Percentiles rank a stretch among this genome's conserved stretches.
Evolutionary conservation across 2,797 vertebrate species (phyloP).

Genomic region (Trichosurus vulpecula): DNA sequence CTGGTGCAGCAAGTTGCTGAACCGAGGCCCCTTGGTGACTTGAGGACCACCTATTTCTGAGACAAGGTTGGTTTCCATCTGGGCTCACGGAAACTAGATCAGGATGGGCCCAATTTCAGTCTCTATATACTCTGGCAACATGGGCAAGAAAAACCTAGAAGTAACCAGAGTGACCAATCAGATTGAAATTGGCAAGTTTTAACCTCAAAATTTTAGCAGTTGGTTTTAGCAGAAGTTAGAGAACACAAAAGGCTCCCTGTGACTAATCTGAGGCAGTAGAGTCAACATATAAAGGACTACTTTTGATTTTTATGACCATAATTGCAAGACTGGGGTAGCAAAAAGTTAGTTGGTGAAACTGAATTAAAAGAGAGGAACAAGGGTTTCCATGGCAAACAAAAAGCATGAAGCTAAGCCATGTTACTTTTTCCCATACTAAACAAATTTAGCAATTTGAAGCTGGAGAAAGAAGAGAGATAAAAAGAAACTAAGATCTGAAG

Average conservation of each 20-base stretch:
- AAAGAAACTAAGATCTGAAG: not conserved
- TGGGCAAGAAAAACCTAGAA: not conserved
- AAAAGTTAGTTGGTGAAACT: not conserved
- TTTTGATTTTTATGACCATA: not conserved
- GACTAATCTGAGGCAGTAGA: not conserved
- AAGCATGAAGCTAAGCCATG: not conserved
- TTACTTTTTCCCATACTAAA: not conserved
- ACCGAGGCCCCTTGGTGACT: not conserved
- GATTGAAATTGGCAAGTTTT: slow-evolving; percentile 1
- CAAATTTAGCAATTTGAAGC: not conserved
- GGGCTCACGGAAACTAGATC: not conserved
- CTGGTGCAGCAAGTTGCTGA: not conserved
- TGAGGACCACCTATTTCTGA: slow-evolving; percentile 7
- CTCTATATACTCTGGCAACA: not conserved
- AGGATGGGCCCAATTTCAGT: slow-evolving; percentile 5
- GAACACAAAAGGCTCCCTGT: not conserved
- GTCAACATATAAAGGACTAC: not conserved
- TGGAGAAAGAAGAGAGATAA: not conserved
- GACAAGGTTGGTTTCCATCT: not conserved
- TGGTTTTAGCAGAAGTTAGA: not conserved
- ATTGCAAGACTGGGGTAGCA: not conserved
- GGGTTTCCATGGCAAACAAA: not conserved
- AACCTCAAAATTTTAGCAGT: not conserved
- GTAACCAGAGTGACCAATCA: slow-evolving; percentile 19
- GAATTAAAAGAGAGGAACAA: not conserved